These are phyloP conservation scores for Boloria selene DNA, from an alignment of 2,888 invertebrate genomes.

Conservation along the genomic window DNA sequence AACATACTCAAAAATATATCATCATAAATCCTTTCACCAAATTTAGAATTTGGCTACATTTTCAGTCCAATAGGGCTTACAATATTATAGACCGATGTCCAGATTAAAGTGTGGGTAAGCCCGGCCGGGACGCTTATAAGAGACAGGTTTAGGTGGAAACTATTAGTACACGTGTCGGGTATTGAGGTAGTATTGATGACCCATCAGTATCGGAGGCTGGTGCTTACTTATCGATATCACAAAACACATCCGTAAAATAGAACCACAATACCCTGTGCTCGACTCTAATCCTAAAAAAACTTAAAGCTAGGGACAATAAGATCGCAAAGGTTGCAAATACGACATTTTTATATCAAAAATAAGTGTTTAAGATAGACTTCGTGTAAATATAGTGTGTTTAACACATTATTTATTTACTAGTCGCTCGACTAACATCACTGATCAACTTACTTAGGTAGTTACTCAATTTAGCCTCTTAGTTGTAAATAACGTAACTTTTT, in stretches of 20 bases:
- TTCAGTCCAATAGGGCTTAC: background rate
- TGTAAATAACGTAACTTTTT: background rate
- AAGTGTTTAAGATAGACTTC: conserved; percentile 21
- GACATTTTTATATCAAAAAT: conserved; percentile 41
- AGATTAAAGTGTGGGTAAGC: conserved; percentile 29
- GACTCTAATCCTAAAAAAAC: conserved; percentile 73
- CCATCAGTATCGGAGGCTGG: conserved; percentile 57
- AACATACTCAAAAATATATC: no score
- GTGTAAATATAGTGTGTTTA: conserved; percentile 17
- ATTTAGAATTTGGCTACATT: no score
- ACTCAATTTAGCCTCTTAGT: background rate
- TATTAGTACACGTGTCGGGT: conserved; percentile 72
- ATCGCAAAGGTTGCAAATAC: conserved; percentile 72
- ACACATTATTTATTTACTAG: conserved; percentile 4
- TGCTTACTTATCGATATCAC: conserved; percentile 69
- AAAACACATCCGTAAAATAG: conserved; percentile 77
- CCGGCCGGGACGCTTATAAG: conserved; percentile 48
- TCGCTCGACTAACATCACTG: conserved; percentile 8
- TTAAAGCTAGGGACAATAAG: conserved; percentile 79
- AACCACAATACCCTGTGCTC: conserved; percentile 82
- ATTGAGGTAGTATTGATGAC: conserved; percentile 79
- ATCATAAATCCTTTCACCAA: no score
- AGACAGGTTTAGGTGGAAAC: conserved; percentile 72
- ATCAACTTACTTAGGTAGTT: background rate
- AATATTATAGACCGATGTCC: background rate